These are phyloP conservation scores for Tupaia tana DNA, from an alignment of 2,113 vertebrate genomes.

Conservation along the genomic window DNA sequence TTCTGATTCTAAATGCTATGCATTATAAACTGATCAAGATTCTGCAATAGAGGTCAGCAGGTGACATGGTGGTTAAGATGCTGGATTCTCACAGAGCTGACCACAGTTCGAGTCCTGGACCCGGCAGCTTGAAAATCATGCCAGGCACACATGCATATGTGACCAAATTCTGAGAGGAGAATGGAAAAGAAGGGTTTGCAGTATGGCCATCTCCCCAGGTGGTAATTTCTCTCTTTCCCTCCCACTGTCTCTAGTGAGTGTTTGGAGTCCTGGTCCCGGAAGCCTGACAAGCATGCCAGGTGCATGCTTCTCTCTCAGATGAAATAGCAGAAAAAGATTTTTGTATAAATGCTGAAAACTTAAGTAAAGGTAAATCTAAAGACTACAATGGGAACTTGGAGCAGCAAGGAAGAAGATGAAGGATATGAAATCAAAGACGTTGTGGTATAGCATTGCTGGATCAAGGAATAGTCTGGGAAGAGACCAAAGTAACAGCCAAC, in stretches of 20 bases:
- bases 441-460: neutral
- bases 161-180: too few species aligned
- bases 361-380: neutral
- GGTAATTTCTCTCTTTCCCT: too few species aligned
- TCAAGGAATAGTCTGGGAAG: neutral
- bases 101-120: too few species aligned
- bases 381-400: neutral
- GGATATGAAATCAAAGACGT: conserved; percentile 1
- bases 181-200: too few species aligned
- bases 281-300: too few species aligned
- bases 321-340: conserved; percentile 19
- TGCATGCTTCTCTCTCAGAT: neutral
- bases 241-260: too few species aligned
- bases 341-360: neutral
- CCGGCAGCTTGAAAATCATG: too few species aligned
- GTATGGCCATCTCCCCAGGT: too few species aligned
- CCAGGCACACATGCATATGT: too few species aligned
- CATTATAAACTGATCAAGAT: neutral
- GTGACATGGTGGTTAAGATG: too few species aligned
- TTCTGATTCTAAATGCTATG: neutral
- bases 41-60: neutral
- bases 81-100: too few species aligned
- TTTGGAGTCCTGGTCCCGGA: too few species aligned
- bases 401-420: conserved; percentile 23
- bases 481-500: conserved; percentile 54